Evolutionary conservation across 2,113 vertebrate species (phyloP).

Genomic region (Urocitellus parryii): DNA sequence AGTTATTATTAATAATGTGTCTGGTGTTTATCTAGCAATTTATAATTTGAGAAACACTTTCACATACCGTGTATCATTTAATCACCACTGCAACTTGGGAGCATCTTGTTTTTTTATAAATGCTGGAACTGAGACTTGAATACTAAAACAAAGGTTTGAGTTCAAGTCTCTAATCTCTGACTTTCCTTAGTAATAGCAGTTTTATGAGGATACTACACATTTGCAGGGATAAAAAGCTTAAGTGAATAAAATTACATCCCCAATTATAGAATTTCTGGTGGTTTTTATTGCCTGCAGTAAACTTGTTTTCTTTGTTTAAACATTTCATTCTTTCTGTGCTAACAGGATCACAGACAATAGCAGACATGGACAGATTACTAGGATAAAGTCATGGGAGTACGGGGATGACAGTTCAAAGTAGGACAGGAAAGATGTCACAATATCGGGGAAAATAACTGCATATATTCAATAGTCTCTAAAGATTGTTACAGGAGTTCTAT

Average conservation of each 20-base stretch:
- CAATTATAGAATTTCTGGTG: not conserved
- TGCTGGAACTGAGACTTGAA: not conserved
- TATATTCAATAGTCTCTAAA: not conserved
- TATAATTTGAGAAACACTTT: slow-evolving; percentile 15
- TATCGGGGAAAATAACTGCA: not conserved
- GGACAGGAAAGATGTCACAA: not conserved
- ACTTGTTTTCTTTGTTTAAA: not conserved
- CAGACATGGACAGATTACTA: not conserved
- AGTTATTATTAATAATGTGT: not conserved
- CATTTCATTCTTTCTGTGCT: not conserved
- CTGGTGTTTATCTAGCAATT: slow-evolving; percentile 34
- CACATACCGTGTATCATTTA: not conserved
- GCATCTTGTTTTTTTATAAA: slow-evolving; percentile 26
- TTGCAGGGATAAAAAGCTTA: not conserved
- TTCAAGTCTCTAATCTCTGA: slow-evolving; percentile 40
- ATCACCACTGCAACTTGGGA: not conserved
- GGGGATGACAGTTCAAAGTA: not conserved
- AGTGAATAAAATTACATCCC: not conserved
- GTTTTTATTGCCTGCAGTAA: not conserved
- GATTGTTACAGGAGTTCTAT: not conserved
- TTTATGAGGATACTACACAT: not conserved
- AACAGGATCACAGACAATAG: not conserved
- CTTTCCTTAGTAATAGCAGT: not conserved
- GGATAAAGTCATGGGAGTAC: not conserved
- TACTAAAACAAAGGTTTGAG: not conserved